These are phyloP conservation scores for Apeltes quadracus DNA, from an alignment of 2,113 vertebrate genomes.

Conservation along the genomic window DNA sequence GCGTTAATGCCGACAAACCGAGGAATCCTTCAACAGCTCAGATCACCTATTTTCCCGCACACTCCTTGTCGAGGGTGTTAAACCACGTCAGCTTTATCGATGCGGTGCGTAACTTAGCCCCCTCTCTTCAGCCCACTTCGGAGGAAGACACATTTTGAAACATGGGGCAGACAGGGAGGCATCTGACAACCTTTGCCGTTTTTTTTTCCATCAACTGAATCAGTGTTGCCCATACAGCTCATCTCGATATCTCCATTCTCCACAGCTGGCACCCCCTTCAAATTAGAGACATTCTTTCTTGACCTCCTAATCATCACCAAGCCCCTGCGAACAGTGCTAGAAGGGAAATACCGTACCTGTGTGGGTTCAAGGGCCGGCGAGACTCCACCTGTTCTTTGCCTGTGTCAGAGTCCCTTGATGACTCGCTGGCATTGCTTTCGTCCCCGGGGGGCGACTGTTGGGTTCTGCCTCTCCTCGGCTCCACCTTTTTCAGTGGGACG, in stretches of 20 bases:
- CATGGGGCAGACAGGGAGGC: slow-evolving; percentile 36
- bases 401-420: slow-evolving; percentile 72
- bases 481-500: slow-evolving; percentile 59
- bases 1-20: slow-evolving; percentile 14
- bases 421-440: slow-evolving; percentile 63
- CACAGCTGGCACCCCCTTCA: slow-evolving; percentile 72
- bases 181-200: slow-evolving; percentile 43
- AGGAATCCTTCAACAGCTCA: slow-evolving; percentile 34
- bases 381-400: slow-evolving; percentile 81
- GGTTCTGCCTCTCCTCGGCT: slow-evolving; percentile 50
- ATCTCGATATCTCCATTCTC: slow-evolving; percentile 69
- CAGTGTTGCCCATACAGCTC: slow-evolving; percentile 63
- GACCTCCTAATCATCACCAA: slow-evolving; percentile 80
- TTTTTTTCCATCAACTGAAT: slow-evolving; percentile 66
- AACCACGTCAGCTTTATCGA: slow-evolving; percentile 34
- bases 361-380: slow-evolving; percentile 75
- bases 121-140: slow-evolving; percentile 55
- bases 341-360: slow-evolving; percentile 86
- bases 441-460: slow-evolving; percentile 60
- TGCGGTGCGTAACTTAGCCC: slow-evolving; percentile 11
- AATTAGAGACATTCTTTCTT: slow-evolving; percentile 77
- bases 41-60: slow-evolving; percentile 36
- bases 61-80: slow-evolving; percentile 20
- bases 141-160: slow-evolving; percentile 50
- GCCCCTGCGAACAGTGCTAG: slow-evolving; percentile 80